Base-by-base conservation (phyloP, 2,113 vertebrate species). In the Brienomyrus longianalis region DNA sequence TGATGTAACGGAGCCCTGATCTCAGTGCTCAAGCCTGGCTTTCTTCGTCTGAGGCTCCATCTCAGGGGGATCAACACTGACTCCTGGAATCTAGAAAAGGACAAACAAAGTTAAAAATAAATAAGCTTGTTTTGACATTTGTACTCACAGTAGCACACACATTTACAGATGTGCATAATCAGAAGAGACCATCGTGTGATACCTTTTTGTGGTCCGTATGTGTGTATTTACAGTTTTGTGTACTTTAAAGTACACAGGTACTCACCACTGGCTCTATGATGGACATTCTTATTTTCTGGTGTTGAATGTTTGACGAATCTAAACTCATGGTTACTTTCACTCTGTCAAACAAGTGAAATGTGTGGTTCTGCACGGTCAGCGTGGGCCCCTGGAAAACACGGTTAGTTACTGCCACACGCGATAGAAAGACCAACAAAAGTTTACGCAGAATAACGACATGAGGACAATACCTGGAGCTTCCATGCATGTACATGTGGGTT, bases 251-350 rank as follows among this genome's bases (percentile, higher is more conserved):
- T n/a, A n/a, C n/a, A n/a, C n/a, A n/a, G n/a, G n/a, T n/a, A 88
- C 96, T 96, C 95, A 99, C 98, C 97, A 97, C 95, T 0, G 98
- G 98, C 62, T 99, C 97, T 3, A 96, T 95, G 52, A 99, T 94
- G 1, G 96, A 93, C 98, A 99, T 99, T 86, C 97, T 95, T 92
- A 99, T 99, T 96, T 98, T 99, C 96, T 99, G 98, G 92, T 99
- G 98, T 85, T 99, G 98, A 90, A 99, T 95, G 90, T 99, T 99
- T 85, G 98, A 98, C 87, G 96, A 96, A 83, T 99, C 98, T 87
- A 99, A 94, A 90, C 93, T 97, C 92, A 99, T 94, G 90, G 96
- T 98, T 89, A 99, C 98, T 94, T 96, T 98, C 92, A 99, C 98
- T 92, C 95, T 97, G 94, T 99, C 98, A 95, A 99, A 99, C 48